Percentiles rank a stretch among this genome's conserved stretches.
Conservation (phyloP, 2,797 vertebrate species). For the Ptychadena robeensis region DNA sequence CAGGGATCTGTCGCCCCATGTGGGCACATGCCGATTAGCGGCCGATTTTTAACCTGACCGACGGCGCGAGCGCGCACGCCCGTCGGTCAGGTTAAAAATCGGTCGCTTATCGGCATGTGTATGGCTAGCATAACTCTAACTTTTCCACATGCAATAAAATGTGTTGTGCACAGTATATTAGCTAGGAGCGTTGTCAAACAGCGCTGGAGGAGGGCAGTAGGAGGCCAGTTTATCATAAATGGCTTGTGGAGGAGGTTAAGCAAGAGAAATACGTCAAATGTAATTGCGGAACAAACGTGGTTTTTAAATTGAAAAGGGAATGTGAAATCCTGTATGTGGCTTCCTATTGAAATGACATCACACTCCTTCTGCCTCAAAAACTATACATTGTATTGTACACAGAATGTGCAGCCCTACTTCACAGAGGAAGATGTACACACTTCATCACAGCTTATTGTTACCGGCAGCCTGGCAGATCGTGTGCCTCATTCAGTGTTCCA, state of each 20-base stretch:
- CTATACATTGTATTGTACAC: not conserved
- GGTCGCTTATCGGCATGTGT: no score
- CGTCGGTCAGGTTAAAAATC: no score
- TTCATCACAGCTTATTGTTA: constrained; percentile 63
- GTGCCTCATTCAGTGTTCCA: constrained; percentile 65
- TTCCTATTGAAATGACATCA: constrained; percentile 31
- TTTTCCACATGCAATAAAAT: not conserved
- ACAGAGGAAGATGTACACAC: constrained; percentile 63
- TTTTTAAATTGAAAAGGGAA: constrained; percentile 5
- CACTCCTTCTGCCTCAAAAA: constrained; percentile 25
- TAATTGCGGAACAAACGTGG: constrained; percentile 39
- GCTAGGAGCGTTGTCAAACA: constrained; percentile 34
- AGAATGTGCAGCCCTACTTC: constrained; percentile 7
- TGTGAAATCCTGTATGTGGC: constrained; percentile 14
- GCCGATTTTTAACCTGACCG: no score
- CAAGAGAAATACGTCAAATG: constrained; percentile 52
- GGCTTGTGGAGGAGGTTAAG: constrained; percentile 45
- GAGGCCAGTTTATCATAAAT: constrained; percentile 55
- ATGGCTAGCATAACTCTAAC: not conserved
- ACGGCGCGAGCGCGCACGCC: no score
- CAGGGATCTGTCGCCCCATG: no score
- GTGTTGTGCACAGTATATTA: constrained; percentile 3
- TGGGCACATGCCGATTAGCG: no score
- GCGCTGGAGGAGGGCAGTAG: constrained; percentile 43
- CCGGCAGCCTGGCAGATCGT: constrained; percentile 63